phyloP scores from a whole-genome alignment of 2,797 vertebrate species.

The Clangula hyemalis region DNA sequence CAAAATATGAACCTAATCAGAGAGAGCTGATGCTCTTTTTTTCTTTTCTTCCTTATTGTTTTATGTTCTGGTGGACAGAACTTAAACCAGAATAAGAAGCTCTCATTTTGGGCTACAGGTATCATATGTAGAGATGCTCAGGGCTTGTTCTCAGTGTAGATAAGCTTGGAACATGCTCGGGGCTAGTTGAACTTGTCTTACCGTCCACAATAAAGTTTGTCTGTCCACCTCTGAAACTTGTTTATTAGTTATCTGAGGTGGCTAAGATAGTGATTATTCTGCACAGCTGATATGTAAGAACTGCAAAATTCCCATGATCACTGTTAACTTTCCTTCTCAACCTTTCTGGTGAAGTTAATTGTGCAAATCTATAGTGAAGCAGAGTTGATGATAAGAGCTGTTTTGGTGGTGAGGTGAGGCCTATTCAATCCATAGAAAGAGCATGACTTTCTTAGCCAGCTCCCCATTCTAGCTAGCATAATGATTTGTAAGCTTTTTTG shows the following conservation, averaged over 20 bases:
- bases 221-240: background rate
- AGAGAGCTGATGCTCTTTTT: background rate
- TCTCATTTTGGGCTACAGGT: background rate
- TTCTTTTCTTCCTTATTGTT: background rate
- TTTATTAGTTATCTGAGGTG: background rate
- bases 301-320: rapidly evolving
- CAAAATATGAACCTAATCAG: background rate
- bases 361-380: background rate
- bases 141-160: background rate
- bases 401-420: background rate
- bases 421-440: background rate
- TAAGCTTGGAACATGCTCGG: background rate
- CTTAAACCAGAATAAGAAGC: background rate
- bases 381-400: background rate
- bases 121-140: background rate
- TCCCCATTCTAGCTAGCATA: background rate
- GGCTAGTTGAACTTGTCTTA: background rate
- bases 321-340: background rate
- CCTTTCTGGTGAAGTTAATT: background rate
- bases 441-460: background rate
- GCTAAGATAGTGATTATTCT: background rate
- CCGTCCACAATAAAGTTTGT: background rate
- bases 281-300: background rate
- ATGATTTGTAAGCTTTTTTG: background rate
- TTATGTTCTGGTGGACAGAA: background rate